These are phyloP conservation scores for Pogonus chalceus DNA, from an alignment of 1,140 invertebrate species.

Conservation along the genomic window DNA sequence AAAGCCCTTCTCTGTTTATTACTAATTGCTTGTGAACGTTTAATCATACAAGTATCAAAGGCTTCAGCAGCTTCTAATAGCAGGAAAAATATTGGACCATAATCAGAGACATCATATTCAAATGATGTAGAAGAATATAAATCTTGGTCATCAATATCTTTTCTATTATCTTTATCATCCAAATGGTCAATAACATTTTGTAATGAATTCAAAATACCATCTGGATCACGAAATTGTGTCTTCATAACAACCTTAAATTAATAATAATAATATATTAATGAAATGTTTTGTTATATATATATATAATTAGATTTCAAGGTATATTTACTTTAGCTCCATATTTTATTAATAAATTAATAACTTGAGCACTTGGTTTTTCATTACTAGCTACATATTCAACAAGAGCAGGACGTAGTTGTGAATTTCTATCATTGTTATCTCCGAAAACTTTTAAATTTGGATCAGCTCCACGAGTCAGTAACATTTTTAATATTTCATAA, in stretches of 20 bases:
- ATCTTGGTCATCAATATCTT: background rate
- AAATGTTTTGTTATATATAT: background rate
- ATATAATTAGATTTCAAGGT: too few relatives aligned
- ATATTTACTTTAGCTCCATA: constrained; percentile 63
- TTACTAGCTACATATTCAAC: constrained; percentile 77
- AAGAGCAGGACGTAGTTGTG: constrained; percentile 60
- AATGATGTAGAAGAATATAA: too few relatives aligned
- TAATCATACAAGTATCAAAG: constrained; percentile 71
- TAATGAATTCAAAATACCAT: constrained; percentile 67
- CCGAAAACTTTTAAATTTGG: constrained; percentile 68
- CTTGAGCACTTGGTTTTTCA: constrained; percentile 51
- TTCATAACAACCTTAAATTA: constrained; percentile 61
- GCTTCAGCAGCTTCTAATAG: constrained; percentile 66
- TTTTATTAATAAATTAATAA: constrained; percentile 62
- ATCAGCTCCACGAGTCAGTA: constrained; percentile 65
- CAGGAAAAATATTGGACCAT: constrained; percentile 54
- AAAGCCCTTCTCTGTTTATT: constrained; percentile 53
- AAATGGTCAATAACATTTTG: constrained; percentile 43
- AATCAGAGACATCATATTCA: constrained; percentile 43
- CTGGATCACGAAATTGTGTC: constrained; percentile 70
- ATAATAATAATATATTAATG: background rate
- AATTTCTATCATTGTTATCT: constrained; percentile 50
- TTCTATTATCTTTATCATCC: background rate
- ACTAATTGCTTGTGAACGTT: constrained; percentile 52
- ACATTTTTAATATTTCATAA: constrained; percentile 54